phyloP scores from a whole-genome alignment of 2,113 vertebrate genomes.

The Ramphastos sulfuratus region DNA sequence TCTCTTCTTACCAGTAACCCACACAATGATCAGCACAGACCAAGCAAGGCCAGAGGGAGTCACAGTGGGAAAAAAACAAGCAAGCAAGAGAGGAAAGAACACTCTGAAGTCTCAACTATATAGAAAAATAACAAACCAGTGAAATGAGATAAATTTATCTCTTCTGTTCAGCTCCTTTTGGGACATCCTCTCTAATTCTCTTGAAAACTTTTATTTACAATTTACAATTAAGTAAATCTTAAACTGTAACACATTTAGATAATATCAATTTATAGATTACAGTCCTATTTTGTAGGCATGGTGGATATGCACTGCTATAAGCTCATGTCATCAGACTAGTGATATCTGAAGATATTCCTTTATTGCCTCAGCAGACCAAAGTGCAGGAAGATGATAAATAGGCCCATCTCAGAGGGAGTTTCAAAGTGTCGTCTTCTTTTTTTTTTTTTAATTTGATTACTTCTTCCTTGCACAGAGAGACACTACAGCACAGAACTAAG shows the following conservation, averaged over 20 bases:
- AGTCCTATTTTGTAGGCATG: neutral
- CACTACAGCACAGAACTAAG: neutral
- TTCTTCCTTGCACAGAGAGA: neutral
- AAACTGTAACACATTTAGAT: neutral
- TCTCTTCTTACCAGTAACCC: too few relatives aligned
- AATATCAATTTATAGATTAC: neutral
- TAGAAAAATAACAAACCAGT: too few relatives aligned
- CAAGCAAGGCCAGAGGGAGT: too few relatives aligned
- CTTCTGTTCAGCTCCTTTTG: too few relatives aligned
- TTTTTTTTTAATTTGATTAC: constrained; percentile 18
- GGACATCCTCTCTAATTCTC: too few relatives aligned
- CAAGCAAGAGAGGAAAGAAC: too few relatives aligned
- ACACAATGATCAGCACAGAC: too few relatives aligned
- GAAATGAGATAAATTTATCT: too few relatives aligned
- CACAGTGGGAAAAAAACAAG: too few relatives aligned
- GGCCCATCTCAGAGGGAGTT: neutral
- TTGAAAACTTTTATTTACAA: too few relatives aligned
- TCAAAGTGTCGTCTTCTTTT: neutral
- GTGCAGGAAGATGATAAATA: neutral
- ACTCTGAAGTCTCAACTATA: too few relatives aligned
- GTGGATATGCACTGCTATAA: neutral
- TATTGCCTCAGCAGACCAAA: neutral
- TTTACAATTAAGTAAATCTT: too few relatives aligned
- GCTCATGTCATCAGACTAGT: neutral
- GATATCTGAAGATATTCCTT: neutral